These are phyloP conservation scores for Chrysocyon brachyurus DNA, from an alignment of 2,797 vertebrate species.

Conservation along the genomic window DNA sequence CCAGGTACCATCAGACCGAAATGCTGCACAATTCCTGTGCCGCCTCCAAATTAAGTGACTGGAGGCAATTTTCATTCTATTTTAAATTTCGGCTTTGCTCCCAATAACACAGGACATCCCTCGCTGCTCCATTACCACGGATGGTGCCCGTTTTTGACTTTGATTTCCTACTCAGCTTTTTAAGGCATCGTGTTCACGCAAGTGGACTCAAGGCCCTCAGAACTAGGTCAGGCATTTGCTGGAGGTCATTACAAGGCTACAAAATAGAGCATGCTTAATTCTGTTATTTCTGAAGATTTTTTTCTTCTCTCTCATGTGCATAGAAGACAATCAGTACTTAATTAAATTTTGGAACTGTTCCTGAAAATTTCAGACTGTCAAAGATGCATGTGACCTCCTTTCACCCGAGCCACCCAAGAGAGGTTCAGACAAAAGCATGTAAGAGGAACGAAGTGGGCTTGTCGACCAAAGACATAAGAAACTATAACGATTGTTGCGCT, in stretches of 20 bases:
- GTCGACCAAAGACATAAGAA: slow-evolving; percentile 38
- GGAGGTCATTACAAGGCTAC: slow-evolving; percentile 92
- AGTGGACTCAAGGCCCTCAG: slow-evolving; percentile 89
- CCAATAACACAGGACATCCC: slow-evolving; percentile 73
- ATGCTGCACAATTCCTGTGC: not conserved
- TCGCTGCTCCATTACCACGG: slow-evolving; percentile 79
- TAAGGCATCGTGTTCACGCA: slow-evolving; percentile 88
- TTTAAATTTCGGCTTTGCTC: slow-evolving; percentile 83
- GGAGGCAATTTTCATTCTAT: slow-evolving; percentile 82
- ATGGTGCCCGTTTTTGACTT: slow-evolving; percentile 83
- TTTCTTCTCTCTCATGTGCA: slow-evolving; percentile 86
- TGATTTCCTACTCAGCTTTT: slow-evolving; percentile 82
- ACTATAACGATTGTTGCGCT: slow-evolving; percentile 36
- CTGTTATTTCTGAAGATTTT: slow-evolving; percentile 89
- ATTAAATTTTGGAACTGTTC: slow-evolving; percentile 89
- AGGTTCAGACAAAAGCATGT: slow-evolving; percentile 70
- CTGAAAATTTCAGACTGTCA: slow-evolving; percentile 86
- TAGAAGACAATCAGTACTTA: slow-evolving; percentile 90
- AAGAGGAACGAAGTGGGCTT: slow-evolving; percentile 48
- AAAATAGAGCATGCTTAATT: slow-evolving; percentile 93
- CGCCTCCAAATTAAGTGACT: slow-evolving; percentile 76
- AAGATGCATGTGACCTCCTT: slow-evolving; percentile 82
- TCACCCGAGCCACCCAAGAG: slow-evolving; percentile 74
- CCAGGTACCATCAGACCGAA: not conserved
- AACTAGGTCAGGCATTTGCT: slow-evolving; percentile 92